These are phyloP conservation scores for Monodelphis domestica DNA, from an alignment of 2,797 vertebrate species.

Conservation along the genomic window DNA sequence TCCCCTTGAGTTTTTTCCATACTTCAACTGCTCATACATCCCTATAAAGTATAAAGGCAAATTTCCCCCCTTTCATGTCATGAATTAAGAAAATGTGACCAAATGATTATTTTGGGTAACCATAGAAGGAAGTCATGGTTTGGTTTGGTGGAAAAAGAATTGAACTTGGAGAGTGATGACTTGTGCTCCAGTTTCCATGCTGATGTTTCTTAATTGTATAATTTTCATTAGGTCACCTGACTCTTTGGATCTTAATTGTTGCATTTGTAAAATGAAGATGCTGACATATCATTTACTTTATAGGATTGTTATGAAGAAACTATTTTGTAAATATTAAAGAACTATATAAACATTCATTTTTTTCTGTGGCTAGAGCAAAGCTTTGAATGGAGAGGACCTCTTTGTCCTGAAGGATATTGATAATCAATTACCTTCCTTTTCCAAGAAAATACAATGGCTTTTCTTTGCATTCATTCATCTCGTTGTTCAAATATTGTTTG, in stretches of 20 bases:
- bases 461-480: too few relatives aligned
- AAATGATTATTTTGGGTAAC: not conserved
- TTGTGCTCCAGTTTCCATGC: not conserved
- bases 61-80: not conserved
- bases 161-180: not conserved
- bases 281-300: not conserved
- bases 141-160: not conserved
- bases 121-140: not conserved
- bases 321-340: not conserved
- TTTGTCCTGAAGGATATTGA: constrained; percentile 63
- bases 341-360: constrained; percentile 47
- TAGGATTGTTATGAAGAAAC: too few relatives aligned
- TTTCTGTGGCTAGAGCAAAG: not conserved
- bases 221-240: not conserved
- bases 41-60: constrained; percentile 33
- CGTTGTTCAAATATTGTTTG: too few relatives aligned
- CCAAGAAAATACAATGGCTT: constrained; percentile 54
- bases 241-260: not conserved
- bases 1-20: not conserved
- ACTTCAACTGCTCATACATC: not conserved
- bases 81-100: not conserved
- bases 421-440: constrained; percentile 60
- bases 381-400: constrained; percentile 48
- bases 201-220: not conserved
- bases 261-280: not conserved